Evolutionary conservation across 2,113 vertebrate genomes (phyloP).

Genomic region (Sorex fumeus): DNA sequence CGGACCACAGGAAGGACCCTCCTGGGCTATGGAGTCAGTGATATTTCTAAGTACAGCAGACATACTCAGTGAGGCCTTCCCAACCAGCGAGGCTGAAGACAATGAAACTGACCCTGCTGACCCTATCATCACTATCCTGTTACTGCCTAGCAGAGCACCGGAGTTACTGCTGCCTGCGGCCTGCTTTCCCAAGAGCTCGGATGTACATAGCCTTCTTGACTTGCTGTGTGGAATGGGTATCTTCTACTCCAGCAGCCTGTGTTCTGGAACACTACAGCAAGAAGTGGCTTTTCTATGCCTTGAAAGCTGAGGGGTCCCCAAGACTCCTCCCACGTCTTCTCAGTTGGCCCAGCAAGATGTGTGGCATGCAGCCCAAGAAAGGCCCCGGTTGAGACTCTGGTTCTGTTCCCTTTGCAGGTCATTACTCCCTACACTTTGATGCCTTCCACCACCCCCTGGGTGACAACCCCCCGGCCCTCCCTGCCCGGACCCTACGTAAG

Average conservation of each 20-base stretch:
- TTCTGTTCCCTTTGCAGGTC: conserved; percentile 90
- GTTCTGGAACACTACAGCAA: conserved; percentile 31
- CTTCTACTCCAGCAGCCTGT: conserved; percentile 36
- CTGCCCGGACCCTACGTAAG: conserved; percentile 96
- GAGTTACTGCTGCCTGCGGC: not conserved
- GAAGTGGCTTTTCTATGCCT: conserved; percentile 12
- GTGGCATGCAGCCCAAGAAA: not conserved
- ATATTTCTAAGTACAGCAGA: conserved; percentile 57
- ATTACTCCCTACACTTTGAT: conserved; percentile 97
- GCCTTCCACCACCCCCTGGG: conserved; percentile 96
- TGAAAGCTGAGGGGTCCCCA: not conserved
- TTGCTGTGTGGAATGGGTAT: not conserved
- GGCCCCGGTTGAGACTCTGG: conserved; percentile 66
- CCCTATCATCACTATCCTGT: conserved; percentile 67
- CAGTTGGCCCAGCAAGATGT: conserved; percentile 39
- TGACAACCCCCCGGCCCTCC: conserved; percentile 94
- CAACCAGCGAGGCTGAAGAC: conserved; percentile 53
- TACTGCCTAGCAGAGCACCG: conserved; percentile 55
- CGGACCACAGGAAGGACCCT: conserved; percentile 3
- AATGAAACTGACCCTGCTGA: conserved; percentile 54
- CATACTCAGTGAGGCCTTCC: conserved; percentile 53
- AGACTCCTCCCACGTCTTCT: not conserved
- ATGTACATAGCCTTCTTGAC: not conserved
- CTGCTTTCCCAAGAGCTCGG: not conserved
- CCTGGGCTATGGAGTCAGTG: conserved; percentile 17